A percentile compares a stretch with the other conserved stretches of the same genome.
These are phyloP conservation scores for Ridgeia piscesae DNA, from an alignment of 1,140 invertebrate species.

Conservation along the genomic window DNA sequence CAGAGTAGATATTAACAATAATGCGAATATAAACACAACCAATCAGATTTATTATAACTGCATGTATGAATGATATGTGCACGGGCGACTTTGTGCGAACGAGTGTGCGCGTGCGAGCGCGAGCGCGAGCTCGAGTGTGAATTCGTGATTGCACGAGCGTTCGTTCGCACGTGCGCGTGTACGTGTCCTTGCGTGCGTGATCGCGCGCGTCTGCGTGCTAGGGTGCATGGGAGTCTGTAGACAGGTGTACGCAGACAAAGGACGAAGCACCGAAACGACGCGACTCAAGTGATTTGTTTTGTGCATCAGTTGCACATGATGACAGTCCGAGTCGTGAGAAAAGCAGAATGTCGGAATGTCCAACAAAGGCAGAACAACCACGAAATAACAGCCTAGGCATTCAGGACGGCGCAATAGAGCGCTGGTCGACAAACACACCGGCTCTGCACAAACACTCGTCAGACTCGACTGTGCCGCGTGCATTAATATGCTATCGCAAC, in stretches of 20 bases:
- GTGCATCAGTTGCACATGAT: background rate
- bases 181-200: background rate
- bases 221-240: background rate
- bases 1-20: too few relatives aligned
- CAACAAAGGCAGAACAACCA: background rate
- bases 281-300: background rate
- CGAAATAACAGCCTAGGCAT: background rate
- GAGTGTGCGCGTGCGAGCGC: too few relatives aligned
- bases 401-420: background rate
- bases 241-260: background rate
- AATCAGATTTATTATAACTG: too few relatives aligned
- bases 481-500: conserved; percentile 1
- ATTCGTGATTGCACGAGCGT: too few relatives aligned
- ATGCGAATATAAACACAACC: too few relatives aligned
- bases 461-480: background rate
- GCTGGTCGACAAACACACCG: background rate
- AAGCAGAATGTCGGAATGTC: background rate
- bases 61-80: too few relatives aligned
- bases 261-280: background rate
- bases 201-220: background rate
- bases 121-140: too few relatives aligned
- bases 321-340: background rate
- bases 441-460: background rate
- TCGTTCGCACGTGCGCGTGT: too few relatives aligned
- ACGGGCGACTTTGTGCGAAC: too few relatives aligned